Conservation (phyloP, 1,140 invertebrate species). For the Drosophila arawakana region DNA sequence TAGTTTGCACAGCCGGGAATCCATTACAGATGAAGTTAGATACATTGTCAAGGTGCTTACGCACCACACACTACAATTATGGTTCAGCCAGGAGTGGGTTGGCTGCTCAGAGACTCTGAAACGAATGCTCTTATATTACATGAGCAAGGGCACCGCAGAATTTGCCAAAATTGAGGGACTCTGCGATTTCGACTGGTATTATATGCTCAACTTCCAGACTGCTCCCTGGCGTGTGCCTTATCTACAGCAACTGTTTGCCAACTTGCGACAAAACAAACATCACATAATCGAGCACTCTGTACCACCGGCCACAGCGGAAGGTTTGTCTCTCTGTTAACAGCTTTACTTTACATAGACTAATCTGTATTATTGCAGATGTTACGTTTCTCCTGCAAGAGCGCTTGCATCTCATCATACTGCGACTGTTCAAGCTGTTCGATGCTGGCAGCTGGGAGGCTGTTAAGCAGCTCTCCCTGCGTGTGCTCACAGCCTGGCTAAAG, state of each 20-base stretch:
- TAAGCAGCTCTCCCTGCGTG: conserved; percentile 67
- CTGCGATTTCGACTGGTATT: conserved; percentile 65
- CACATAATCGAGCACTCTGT: conserved; percentile 65
- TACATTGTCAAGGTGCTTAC: conserved; percentile 58
- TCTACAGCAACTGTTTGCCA: conserved; percentile 55
- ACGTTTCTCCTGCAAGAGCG: conserved; percentile 57
- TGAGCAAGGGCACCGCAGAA: conserved; percentile 38
- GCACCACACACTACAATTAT: conserved; percentile 67
- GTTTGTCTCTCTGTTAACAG: conserved; percentile 21
- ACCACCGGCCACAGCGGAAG: conserved; percentile 52
- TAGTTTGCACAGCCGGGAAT: conserved; percentile 27
- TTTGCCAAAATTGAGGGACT: conserved; percentile 52
- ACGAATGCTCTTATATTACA: conserved; percentile 50
- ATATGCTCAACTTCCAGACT: conserved; percentile 54
- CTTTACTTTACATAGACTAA: neutral
- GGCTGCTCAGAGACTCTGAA: conserved; percentile 50
- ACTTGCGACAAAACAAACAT: conserved; percentile 53
- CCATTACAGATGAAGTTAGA: conserved; percentile 42
- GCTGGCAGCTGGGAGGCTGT: conserved; percentile 70
- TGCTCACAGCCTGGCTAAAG: conserved; percentile 72
- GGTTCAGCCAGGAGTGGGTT: conserved; percentile 75
- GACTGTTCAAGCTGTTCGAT: conserved; percentile 72
- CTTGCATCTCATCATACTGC: conserved; percentile 58
- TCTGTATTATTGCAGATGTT: conserved; percentile 42
- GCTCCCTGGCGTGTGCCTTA: conserved; percentile 67